These are phyloP conservation scores for Uria aalge DNA, from an alignment of 2,113 vertebrate species.

Conservation along the genomic window DNA sequence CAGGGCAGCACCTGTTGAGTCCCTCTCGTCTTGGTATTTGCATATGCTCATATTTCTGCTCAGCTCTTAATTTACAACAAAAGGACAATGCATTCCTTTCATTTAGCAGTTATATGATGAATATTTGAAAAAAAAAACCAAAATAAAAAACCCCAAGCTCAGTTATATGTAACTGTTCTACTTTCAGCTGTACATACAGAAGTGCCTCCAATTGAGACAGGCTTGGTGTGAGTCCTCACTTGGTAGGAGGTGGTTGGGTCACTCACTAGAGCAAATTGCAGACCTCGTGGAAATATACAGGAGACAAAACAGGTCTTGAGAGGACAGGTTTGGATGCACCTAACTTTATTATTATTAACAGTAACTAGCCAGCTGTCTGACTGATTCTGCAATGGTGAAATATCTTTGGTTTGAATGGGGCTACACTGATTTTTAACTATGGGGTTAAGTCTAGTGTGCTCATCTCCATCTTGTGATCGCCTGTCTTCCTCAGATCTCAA, in stretches of 20 bases:
- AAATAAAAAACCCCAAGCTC: neutral
- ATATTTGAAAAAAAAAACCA: neutral
- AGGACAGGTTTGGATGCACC: neutral
- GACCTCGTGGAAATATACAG: neutral
- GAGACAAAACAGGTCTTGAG: neutral
- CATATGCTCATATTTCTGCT: neutral
- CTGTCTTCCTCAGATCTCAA: neutral
- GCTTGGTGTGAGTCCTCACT: neutral
- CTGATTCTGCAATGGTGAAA: neutral
- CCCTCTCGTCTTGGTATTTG: neutral
- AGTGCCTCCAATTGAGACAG: neutral
- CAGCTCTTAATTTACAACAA: neutral
- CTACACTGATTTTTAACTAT: neutral
- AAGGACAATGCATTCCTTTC: neutral
- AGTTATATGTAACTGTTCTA: neutral
- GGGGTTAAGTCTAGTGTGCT: neutral
- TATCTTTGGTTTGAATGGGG: neutral
- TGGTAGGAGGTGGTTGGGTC: neutral
- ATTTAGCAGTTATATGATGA: neutral
- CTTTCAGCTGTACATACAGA: neutral
- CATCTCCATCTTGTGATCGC: neutral
- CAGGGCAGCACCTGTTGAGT: neutral
- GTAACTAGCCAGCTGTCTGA: neutral
- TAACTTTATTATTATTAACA: neutral
- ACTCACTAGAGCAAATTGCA: neutral